These are phyloP conservation scores for Hylaea fasciaria DNA, from an alignment of 2,888 invertebrate species.

Conservation along the genomic window DNA sequence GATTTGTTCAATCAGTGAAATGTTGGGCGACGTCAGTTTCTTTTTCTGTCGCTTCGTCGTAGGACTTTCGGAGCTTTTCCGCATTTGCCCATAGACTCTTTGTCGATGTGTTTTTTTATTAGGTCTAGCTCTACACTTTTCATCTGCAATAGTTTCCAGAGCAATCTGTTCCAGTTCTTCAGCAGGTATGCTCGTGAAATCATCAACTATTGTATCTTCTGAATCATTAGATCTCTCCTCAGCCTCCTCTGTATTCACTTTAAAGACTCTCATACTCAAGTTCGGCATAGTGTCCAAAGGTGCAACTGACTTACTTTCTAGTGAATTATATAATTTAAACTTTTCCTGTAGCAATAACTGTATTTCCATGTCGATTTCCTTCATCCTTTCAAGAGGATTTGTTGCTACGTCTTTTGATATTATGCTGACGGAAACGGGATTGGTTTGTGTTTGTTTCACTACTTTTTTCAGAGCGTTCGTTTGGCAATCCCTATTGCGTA, in stretches of 20 bases:
- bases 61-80: conserved; percentile 60
- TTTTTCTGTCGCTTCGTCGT: conserved; percentile 49
- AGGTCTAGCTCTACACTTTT: conserved; percentile 41
- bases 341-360: conserved; percentile 84
- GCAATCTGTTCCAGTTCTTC: conserved; percentile 77
- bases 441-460: conserved; percentile 63
- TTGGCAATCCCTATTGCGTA: conserved; percentile 60
- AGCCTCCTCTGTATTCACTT: conserved; percentile 55
- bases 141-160: conserved; percentile 59
- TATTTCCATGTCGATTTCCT: conserved; percentile 85
- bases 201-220: conserved; percentile 68
- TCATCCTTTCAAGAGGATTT: conserved; percentile 82
- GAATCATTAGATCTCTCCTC: conserved; percentile 43
- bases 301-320: conserved; percentile 67
- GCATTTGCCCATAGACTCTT: conserved; percentile 49
- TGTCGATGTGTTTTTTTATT: conserved; percentile 52
- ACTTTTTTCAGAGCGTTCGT: conserved; percentile 55
- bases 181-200: conserved; percentile 72
- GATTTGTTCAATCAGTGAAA: conserved; percentile 76
- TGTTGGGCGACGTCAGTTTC: conserved; percentile 67
- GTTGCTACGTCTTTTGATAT: conserved; percentile 2
- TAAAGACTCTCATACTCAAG: conserved; percentile 76
- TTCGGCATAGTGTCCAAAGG: conserved; percentile 55
- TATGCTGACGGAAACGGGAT: conserved; percentile 40
- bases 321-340: conserved; percentile 81